Percentiles rank a stretch among this genome's conserved stretches.
Evolutionary conservation across 2,113 vertebrate genomes (phyloP).

Genomic region (Agelaius phoeniceus): DNA sequence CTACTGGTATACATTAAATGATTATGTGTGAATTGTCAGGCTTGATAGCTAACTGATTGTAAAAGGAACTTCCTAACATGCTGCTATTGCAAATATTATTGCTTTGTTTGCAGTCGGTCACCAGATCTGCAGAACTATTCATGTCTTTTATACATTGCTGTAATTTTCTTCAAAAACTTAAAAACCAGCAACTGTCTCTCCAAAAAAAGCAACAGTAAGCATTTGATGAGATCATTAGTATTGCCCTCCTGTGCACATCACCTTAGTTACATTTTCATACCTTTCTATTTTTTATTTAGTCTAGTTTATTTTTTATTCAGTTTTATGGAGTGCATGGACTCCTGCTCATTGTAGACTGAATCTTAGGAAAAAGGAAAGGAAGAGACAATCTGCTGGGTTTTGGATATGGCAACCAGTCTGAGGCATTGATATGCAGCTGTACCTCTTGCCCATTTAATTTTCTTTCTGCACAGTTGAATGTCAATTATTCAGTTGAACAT

Average conservation of each 20-base stretch:
- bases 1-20: background rate
- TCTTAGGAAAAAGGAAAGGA: background rate
- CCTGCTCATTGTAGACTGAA: background rate
- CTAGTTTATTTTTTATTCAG: background rate
- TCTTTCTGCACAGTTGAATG: conserved; percentile 46
- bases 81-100: background rate
- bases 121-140: background rate
- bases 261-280: background rate
- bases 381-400: conserved; percentile 20
- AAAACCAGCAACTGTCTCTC: background rate
- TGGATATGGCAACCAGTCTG: background rate
- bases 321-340: background rate
- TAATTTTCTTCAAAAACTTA: background rate
- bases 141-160: background rate
- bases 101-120: background rate
- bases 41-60: background rate
- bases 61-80: background rate
- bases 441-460: conserved; percentile 38
- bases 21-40: background rate
- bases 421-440: conserved; percentile 34
- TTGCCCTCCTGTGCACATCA: background rate
- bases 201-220: background rate
- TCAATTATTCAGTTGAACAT: conserved; percentile 28
- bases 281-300: background rate
- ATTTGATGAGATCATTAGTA: background rate